phyloP scores from a whole-genome alignment of 2,113 vertebrate genomes.

The Psammodynastes pulverulentus region DNA sequence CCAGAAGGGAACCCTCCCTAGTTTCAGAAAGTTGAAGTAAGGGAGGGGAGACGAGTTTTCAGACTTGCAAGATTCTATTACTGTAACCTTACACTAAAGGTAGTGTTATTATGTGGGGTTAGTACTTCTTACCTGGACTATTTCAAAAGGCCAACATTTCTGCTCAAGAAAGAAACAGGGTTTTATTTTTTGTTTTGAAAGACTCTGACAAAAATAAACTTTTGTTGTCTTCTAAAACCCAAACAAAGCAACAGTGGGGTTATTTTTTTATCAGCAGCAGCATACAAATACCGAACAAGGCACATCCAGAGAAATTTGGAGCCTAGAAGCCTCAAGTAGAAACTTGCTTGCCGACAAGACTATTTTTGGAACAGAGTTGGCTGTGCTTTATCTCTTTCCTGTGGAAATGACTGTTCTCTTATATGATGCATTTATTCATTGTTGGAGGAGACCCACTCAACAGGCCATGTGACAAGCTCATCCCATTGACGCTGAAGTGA shows the following conservation, averaged over 20 bases:
- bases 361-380: neutral
- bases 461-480: constrained; percentile 1
- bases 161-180: neutral
- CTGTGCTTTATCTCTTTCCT: neutral
- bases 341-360: neutral
- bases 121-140: neutral
- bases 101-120: neutral
- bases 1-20: neutral
- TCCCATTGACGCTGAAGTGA: accelerated
- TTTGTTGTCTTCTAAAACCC: neutral
- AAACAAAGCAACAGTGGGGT: neutral
- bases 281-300: neutral
- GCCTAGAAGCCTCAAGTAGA: neutral
- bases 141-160: neutral
- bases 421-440: neutral
- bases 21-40: neutral
- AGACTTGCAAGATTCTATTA: neutral
- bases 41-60: neutral
- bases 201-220: neutral
- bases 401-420: neutral
- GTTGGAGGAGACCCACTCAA: neutral
- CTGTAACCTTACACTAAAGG: neutral
- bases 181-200: neutral
- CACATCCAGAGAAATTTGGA: neutral
- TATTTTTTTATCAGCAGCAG: neutral